A percentile compares a stretch with the other conserved stretches of the same genome.
Evolutionary conservation across 1,140 invertebrate genomes (phyloP).

Genomic region (Halictus rubicundus): DNA sequence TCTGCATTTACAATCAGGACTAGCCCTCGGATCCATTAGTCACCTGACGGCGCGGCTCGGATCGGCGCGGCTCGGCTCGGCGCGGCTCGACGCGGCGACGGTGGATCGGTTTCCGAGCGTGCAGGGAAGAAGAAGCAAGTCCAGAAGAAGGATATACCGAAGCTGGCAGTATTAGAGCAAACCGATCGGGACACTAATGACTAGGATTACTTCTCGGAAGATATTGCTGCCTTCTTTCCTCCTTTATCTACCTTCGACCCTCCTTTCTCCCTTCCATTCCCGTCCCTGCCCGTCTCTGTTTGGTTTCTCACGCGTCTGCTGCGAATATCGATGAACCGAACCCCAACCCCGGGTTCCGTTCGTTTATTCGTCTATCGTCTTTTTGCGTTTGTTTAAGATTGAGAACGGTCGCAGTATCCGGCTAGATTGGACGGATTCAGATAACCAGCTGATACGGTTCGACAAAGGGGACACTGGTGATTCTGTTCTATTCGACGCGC

Average conservation of each 20-base stretch:
- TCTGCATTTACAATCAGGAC: constrained; percentile 64
- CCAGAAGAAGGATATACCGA: constrained; percentile 26
- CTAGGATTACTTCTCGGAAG: constrained; percentile 59
- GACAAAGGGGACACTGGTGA: too few species aligned
- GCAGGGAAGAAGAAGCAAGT: constrained; percentile 31
- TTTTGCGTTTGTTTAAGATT: constrained; percentile 43
- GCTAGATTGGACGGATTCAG: constrained; percentile 41
- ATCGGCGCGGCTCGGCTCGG: too few species aligned
- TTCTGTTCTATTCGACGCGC: too few species aligned
- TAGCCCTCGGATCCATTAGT: constrained; percentile 64
- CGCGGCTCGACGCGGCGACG: constrained; percentile 14
- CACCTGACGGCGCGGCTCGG: constrained; percentile 35
- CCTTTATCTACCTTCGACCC: constrained; percentile 40
- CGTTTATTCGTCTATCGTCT: constrained; percentile 42
- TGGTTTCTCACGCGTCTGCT: constrained; percentile 26
- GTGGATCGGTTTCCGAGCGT: constrained; percentile 49
- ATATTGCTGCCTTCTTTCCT: constrained; percentile 49
- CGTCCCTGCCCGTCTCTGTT: constrained; percentile 1
- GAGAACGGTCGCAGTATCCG: constrained; percentile 23
- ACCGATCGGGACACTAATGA: constrained; percentile 62
- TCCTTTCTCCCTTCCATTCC: neutral
- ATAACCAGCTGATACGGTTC: constrained; percentile 29
- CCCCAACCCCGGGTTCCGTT: neutral
- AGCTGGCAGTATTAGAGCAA: constrained; percentile 51
- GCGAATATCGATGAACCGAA: constrained; percentile 61